A percentile compares a stretch with the other conserved stretches of the same genome.
These are phyloP conservation scores for Spodoptera picta DNA, from an alignment of 2,888 invertebrate species.

Conservation along the genomic window DNA sequence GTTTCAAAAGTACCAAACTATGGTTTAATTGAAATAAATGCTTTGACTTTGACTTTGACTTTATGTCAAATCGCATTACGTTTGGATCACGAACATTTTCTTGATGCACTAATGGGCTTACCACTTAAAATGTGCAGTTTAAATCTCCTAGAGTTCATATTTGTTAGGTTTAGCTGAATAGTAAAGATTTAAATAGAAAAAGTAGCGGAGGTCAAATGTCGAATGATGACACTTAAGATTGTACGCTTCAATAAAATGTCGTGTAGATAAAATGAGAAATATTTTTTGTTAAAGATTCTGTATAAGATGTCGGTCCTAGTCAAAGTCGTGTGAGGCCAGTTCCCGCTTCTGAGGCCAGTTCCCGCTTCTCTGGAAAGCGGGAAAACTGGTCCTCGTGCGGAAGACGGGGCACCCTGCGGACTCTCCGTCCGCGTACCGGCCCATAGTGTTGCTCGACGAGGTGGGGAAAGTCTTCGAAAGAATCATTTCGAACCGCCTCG, in stretches of 20 bases:
- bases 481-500: too few relatives aligned
- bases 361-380: too few relatives aligned
- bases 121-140: background rate
- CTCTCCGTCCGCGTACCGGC: too few relatives aligned
- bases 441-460: too few relatives aligned
- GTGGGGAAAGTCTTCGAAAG: too few relatives aligned
- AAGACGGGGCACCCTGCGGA: too few relatives aligned
- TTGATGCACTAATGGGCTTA: slow-evolving; percentile 12
- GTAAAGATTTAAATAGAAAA: slow-evolving; percentile 13
- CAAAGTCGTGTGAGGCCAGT: slow-evolving; percentile 3
- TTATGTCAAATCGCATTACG: slow-evolving; percentile 44
- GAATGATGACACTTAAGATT: slow-evolving; percentile 50
- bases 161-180: background rate
- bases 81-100: slow-evolving; percentile 41
- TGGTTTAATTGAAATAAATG: too few relatives aligned
- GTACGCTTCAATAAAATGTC: slow-evolving; percentile 27
- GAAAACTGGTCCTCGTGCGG: too few relatives aligned
- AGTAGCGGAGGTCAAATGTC: slow-evolving; percentile 52
- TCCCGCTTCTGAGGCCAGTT: too few relatives aligned
- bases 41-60: too few relatives aligned
- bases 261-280: slow-evolving; percentile 25
- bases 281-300: slow-evolving; percentile 20
- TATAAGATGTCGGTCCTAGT: slow-evolving; percentile 1
- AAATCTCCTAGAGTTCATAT: slow-evolving; percentile 8
- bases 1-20: too few relatives aligned